Conservation (phyloP, 2,113 vertebrate species). For the Nycticryphes semicollaris region DNA sequence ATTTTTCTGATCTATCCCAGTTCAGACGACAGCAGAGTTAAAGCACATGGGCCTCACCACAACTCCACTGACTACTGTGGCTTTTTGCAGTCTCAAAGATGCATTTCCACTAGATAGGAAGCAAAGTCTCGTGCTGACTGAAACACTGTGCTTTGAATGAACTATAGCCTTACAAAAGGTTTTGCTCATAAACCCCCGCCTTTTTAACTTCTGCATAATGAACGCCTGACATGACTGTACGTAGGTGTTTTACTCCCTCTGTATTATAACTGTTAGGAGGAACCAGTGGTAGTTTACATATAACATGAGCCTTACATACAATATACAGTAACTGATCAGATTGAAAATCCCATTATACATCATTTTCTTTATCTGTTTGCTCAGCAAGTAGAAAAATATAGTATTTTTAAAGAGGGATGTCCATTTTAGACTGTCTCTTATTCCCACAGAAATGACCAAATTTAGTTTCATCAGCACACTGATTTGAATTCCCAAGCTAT, state of each 20-base stretch:
- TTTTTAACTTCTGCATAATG: neutral
- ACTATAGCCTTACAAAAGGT: neutral
- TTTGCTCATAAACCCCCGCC: rapidly evolving
- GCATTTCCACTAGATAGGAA: neutral
- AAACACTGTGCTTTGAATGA: neutral
- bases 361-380: neutral
- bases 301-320: neutral
- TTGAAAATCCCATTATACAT: neutral
- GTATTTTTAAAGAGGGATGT: neutral
- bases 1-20: neutral
- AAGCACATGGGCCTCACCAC: neutral
- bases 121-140: neutral
- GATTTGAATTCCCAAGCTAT: neutral
- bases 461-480: neutral
- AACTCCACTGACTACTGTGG: neutral
- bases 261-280: neutral
- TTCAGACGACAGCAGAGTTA: neutral
- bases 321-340: neutral
- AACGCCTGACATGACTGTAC: neutral
- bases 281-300: neutral
- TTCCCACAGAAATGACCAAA: neutral
- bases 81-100: neutral
- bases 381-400: neutral
- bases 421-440: neutral
- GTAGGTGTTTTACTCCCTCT: neutral